Base-by-base conservation (phyloP, 2,797 vertebrate genomes). In the Bufotes viridis region DNA sequence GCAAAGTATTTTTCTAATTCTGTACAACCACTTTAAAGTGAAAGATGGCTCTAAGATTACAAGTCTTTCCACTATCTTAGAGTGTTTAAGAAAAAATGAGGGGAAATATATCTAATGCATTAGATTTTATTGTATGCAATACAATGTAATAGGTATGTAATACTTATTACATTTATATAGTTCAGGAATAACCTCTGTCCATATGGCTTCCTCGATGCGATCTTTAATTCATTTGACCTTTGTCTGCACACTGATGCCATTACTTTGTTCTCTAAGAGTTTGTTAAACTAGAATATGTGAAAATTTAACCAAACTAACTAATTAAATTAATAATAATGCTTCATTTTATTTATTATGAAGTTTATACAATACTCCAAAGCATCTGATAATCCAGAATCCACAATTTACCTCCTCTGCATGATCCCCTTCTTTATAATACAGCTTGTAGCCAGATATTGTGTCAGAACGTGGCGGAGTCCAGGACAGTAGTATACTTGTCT, bases 401-500 rank as follows among this genome's bases (percentile, higher is more conserved):
- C 17, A 78, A 72, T 87, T 91, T 95, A 99, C 98, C 96, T 99
- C 98, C 63, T 99, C 97, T 88, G 96, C 97, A 10, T 97, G 97
- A 1, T 99, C 98, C 67, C 96, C 97, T 91, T 98, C 98, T 94
- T 95, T 98, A 93, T 97, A 99, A 91, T 98, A 94, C n/a, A 99
- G 95, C 90, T 99, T 98, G 84, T 99, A 99, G 93, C 94, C 97
- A 67, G 96, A 97, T 88, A 99, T 98, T 82, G 97, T 97, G 91
- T 98, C 98, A 91, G 98, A 98, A 87, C 97, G 94, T 18, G 98
- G 98, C 60, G 97, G 96, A 0, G 96, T 96, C 98, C 98, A 99
- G 17, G 98, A 99, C 57, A 99, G 95, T 86, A 99, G 93, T 91
- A 99, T 97, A 82, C 98, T 99, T 0, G 98, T 99, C 96, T 99